Evolutionary conservation across 2,888 invertebrate species (phyloP).

Genomic region (Lochmaea crataegi): DNA sequence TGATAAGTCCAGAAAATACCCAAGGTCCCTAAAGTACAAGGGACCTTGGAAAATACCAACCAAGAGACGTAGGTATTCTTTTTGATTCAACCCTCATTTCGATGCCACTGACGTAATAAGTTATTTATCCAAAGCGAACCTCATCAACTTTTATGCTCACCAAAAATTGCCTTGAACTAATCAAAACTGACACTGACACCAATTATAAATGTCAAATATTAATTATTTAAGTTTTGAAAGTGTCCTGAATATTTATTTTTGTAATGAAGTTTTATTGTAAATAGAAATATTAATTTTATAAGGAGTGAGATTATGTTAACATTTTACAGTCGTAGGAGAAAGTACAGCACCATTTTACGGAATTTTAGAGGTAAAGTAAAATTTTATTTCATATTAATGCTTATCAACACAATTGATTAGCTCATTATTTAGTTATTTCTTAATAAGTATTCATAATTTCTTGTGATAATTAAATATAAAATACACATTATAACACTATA

Average conservation of each 20-base stretch:
- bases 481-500: too few relatives aligned
- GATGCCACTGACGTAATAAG: too few relatives aligned
- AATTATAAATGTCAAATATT: constrained; percentile 18
- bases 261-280: constrained; percentile 22
- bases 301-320: constrained; percentile 30
- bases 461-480: too few relatives aligned
- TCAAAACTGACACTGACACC: neutral
- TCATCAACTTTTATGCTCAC: neutral
- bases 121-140: too few relatives aligned
- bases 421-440: too few relatives aligned
- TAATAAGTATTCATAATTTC: neutral
- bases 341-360: constrained; percentile 15
- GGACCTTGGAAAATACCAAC: too few relatives aligned
- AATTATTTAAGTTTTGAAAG: constrained; percentile 1
- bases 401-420: neutral
- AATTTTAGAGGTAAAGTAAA: constrained; percentile 15
- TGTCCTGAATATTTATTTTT: constrained; percentile 29
- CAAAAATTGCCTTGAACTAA: neutral
- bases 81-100: too few relatives aligned
- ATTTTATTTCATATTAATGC: neutral
- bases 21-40: too few relatives aligned
- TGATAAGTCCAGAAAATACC: too few relatives aligned
- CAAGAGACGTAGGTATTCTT: too few relatives aligned
- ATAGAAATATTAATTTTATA: constrained; percentile 12
- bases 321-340: constrained; percentile 8